Base-by-base conservation (phyloP, 2,113 vertebrate species). In the Paracanthobrama guichenoti region DNA sequence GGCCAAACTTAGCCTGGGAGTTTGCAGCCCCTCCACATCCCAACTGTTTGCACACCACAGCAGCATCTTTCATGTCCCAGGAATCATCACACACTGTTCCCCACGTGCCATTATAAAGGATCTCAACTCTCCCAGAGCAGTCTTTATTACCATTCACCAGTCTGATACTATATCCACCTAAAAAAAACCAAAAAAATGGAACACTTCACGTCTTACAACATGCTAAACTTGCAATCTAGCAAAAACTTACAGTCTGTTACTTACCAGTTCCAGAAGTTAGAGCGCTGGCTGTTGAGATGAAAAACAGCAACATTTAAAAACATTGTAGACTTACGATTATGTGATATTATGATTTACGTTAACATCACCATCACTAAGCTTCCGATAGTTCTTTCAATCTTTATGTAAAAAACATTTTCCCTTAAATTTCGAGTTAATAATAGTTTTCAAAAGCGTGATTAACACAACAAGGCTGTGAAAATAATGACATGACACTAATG, bases 51-150 rank as follows among this genome's bases (percentile, higher is more conserved):
- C 62, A 66, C 26, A 66, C 62, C 62, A 66, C 62, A 31, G 14
- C 14, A 66, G 62, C 28, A 66, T 66, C 14, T 18, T 31, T 4
- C 3, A 31, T 35, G 62, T 66, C 62, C 28, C 62, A 66, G 62
- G 0, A 7, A 1, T 69, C 66, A 69, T 69, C 66, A 22, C 66
- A 69, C 66, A 69, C 66, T 22, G 66, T 69, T 10, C 66, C 66
- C 66, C 66, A 69, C 1, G 1, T 2, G 66, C 85, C 64, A 0
- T 67, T 87, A 3, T 89, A 50, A 42, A 81, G 88, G 18, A 69
- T 69, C 66, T 69, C 66, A 11, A 94, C 87, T 85, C 92, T 91
- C 8, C 93, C 93, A 60, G 87, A 85, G 82, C 73, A 50, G 8
- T 11, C 14, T 31, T 20, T 53, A 1, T 0, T 12, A 53, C 26